Base-by-base conservation (phyloP, 2,888 invertebrate genomes). In the Cyaniris semiargus region DNA sequence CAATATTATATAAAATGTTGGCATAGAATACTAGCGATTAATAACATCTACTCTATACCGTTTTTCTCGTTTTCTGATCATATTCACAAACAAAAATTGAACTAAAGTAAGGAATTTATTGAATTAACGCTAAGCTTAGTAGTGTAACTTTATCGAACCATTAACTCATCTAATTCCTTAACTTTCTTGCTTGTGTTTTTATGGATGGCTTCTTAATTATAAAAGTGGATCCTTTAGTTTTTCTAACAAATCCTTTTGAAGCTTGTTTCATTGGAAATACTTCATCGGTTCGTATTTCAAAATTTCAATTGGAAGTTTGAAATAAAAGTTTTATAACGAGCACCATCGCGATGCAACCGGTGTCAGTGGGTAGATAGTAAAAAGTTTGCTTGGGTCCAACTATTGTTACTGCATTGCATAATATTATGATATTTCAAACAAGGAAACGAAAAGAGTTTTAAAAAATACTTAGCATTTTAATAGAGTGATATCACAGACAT, bases 381-480 rank as follows among this genome's bases (percentile, higher is more conserved):
- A 15, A 15, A 27, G 27, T 66, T 66, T 27, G 60, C 18, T 66
- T 10, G 4, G 5, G 10, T 13, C 60, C 3, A 15, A 15, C 66
- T 31, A 80, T 82, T 80, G 79, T 78, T 81, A 82, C 80, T 79
- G 58, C 80, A 76, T 44, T 79, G 58, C 81, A 75, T 44, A 34
- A 71, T 70, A 70, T 76, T 83, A 21, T 58, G 8, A 21, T 58
- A 48, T 48, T 48, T 53, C 15, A 53, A 53, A 53, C 15, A 53
- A 53, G 53, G 13, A 53, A 18, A 53, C 18, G 1, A 53, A 53
- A 44, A 44, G 1, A 44, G 44, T 44, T n/a, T n/a, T n/a, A n/a
- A n/a, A n/a, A n/a, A n/a, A n/a, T n/a, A n/a, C n/a, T n/a, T n/a
- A n/a, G n/a, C n/a, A n/a, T n/a, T n/a, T n/a, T n/a, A n/a, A n/a